Evolutionary conservation across 1,140 invertebrate species (phyloP).

Genomic region (Eumaeus atala): DNA sequence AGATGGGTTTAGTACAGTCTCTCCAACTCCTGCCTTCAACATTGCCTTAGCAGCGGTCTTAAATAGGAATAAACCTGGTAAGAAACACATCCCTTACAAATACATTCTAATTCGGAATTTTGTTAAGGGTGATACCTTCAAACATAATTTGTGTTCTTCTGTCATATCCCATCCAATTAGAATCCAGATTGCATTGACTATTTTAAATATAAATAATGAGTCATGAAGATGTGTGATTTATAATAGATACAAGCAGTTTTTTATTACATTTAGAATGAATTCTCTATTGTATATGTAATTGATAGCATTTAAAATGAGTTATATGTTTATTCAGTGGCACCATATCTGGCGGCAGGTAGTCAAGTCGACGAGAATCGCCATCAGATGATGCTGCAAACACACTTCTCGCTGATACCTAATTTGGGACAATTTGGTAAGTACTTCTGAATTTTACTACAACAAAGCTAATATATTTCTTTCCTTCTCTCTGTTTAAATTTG

Average conservation of each 20-base stretch:
- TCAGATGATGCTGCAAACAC: slow-evolving; percentile 61
- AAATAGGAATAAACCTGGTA: slow-evolving; percentile 49
- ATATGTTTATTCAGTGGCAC: slow-evolving; percentile 37
- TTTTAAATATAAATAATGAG: no score
- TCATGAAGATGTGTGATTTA: no score
- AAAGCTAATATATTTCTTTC: no score
- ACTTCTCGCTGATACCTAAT: slow-evolving; percentile 67
- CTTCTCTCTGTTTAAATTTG: no score
- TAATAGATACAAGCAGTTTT: no score
- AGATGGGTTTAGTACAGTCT: slow-evolving; percentile 42
- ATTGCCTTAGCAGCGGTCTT: slow-evolving; percentile 58
- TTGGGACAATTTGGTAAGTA: slow-evolving; percentile 63
- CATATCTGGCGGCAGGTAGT: slow-evolving; percentile 42
- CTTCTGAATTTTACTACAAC: background rate
- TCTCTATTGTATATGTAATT: no score
- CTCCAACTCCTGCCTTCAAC: slow-evolving; percentile 53
- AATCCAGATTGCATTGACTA: no score
- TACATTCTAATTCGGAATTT: background rate
- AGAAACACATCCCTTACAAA: background rate
- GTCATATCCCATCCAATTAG: no score
- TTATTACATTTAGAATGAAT: no score
- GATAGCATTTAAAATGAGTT: no score
- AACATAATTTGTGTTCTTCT: no score
- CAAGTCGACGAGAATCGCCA: slow-evolving; percentile 46
- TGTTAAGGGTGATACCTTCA: no score